These are phyloP conservation scores for Neocrepidodera transversa DNA, from an alignment of 2,888 invertebrate species.

Conservation along the genomic window DNA sequence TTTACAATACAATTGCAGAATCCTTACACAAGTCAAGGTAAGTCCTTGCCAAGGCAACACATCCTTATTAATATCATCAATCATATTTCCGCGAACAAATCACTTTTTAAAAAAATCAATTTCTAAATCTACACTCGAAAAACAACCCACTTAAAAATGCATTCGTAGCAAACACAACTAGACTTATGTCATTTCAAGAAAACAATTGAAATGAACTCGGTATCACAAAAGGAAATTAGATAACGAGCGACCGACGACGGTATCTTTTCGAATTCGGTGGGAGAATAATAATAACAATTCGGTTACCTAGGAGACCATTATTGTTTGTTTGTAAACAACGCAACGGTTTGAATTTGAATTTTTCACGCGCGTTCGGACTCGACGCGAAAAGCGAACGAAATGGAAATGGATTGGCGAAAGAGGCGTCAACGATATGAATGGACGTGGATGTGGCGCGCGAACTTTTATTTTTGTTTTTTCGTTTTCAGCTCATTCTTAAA, in stretches of 20 bases:
- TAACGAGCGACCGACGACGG: conserved; percentile 21
- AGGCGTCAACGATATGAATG: conserved; percentile 22
- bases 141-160: neutral
- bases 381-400: conserved; percentile 44
- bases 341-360: conserved; percentile 49
- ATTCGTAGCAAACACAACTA: conserved; percentile 6
- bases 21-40: conserved; percentile 82
- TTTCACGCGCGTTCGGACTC: conserved; percentile 43
- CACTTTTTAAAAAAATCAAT: conserved; percentile 20
- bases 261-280: conserved; percentile 22
- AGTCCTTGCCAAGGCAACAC: conserved; percentile 79
- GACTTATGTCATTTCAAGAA: conserved; percentile 24
- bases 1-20: conserved; percentile 85
- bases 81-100: conserved; percentile 40
- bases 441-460: conserved; percentile 5
- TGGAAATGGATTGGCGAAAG: conserved; percentile 40
- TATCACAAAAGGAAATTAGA: conserved; percentile 33
- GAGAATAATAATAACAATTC: conserved; percentile 9
- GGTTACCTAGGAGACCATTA: conserved; percentile 8
- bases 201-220: conserved; percentile 18
- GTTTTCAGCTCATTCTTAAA: neutral
- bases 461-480: conserved; percentile 1
- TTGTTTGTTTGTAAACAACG: conserved; percentile 41
- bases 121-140: neutral
- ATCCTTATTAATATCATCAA: conserved; percentile 48